phyloP scores from a whole-genome alignment of 2,113 vertebrate genomes.

The Sisor rabdophorus region DNA sequence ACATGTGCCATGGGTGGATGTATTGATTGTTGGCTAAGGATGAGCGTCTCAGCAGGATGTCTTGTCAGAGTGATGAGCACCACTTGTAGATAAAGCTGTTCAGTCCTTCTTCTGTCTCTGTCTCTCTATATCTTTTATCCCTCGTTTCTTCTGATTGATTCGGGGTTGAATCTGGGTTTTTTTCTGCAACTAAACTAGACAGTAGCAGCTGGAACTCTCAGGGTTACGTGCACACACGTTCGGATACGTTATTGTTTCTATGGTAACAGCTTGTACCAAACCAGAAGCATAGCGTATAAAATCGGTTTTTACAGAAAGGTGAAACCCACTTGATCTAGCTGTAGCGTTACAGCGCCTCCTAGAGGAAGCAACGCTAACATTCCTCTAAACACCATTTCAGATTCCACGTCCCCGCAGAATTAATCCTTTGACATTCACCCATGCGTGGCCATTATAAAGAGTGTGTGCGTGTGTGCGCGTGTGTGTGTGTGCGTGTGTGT shows the following conservation, averaged over 20 bases:
- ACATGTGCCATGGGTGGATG: background rate
- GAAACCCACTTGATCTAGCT: background rate
- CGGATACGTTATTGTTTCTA: background rate
- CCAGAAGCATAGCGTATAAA: background rate
- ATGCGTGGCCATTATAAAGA: conserved; percentile 15
- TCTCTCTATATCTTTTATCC: background rate
- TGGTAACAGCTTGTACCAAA: background rate
- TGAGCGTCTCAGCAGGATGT: conserved; percentile 26
- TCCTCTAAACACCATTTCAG: background rate
- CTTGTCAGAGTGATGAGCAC: conserved; percentile 23
- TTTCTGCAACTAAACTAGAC: background rate
- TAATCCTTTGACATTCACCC: conserved; percentile 32
- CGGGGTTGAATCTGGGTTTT: too few species aligned
- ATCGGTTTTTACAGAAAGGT: background rate
- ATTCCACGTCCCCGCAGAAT: background rate
- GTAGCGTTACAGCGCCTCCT: conserved; percentile 12
- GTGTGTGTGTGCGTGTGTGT: conserved; percentile 15
- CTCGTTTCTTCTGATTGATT: background rate
- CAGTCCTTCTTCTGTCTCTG: background rate
- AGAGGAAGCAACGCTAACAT: background rate
- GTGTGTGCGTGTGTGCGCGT: too few species aligned
- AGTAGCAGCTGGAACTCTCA: background rate
- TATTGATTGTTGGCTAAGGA: conserved; percentile 11
- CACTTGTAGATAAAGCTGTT: conserved; percentile 30
- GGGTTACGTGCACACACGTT: background rate